These are phyloP conservation scores for Procambarus virginalis DNA, from an alignment of 1,140 invertebrate genomes.

Conservation along the genomic window DNA sequence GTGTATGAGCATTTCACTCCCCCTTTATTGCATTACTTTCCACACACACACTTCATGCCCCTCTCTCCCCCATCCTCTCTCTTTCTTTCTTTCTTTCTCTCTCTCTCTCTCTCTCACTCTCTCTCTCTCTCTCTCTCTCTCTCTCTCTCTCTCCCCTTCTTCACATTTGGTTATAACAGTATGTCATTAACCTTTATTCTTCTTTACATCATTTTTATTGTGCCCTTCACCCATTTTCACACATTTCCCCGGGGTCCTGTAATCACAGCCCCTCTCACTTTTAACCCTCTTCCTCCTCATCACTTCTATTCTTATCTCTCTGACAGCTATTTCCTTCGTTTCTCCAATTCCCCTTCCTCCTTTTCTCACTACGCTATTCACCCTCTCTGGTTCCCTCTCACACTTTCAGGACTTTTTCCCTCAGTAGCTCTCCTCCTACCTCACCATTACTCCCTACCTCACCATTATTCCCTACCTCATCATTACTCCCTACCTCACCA, in stretches of 20 bases:
- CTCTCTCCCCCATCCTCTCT: background rate
- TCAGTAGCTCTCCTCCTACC: too few species aligned
- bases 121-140: background rate
- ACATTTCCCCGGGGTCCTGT: background rate
- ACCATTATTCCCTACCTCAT: too few species aligned
- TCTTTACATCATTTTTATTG: background rate
- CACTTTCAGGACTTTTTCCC: background rate
- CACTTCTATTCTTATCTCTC: background rate
- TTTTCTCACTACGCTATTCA: background rate
- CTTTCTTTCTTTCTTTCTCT: background rate
- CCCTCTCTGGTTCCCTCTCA: background rate
- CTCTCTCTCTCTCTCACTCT: too few species aligned
- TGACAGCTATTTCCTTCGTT: background rate
- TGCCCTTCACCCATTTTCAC: background rate
- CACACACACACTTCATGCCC: background rate
- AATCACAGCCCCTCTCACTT: background rate
- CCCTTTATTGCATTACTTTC: constrained; percentile 9
- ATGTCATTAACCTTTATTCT: background rate
- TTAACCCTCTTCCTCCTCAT: background rate
- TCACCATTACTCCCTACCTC: too few species aligned
- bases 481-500: too few species aligned
- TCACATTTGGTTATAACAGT: background rate
- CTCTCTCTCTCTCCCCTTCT: too few species aligned
- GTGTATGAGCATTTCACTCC: constrained; percentile 7
- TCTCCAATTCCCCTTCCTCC: background rate